phyloP scores from a whole-genome alignment of 2,888 invertebrate species.

The Apamea monoglypha region DNA sequence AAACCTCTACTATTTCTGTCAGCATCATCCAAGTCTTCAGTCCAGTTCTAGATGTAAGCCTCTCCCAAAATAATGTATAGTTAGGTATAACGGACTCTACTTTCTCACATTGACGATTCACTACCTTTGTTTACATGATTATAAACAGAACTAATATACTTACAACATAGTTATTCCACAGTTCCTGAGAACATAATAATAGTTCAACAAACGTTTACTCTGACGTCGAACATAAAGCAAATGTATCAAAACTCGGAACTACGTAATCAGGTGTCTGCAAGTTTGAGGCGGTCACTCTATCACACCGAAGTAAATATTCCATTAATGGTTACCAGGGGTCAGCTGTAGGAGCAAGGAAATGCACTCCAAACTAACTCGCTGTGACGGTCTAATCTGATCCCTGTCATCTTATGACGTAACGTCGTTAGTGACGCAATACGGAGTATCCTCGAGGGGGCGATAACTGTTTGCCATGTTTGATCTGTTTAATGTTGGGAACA shows the following conservation, averaged over 20 bases:
- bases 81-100: too few species aligned
- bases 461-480: slow-evolving; percentile 69
- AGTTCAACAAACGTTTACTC: slow-evolving; percentile 6
- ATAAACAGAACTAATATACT: not conserved
- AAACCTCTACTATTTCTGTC: not conserved
- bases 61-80: not conserved
- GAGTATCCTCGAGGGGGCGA: slow-evolving; percentile 67
- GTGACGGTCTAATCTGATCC: slow-evolving; percentile 70
- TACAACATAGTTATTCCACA: not conserved
- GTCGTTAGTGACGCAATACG: slow-evolving; percentile 69
- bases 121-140: not conserved
- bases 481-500: slow-evolving; percentile 63
- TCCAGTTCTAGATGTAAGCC: not conserved
- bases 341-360: slow-evolving; percentile 73
- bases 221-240: slow-evolving; percentile 27
- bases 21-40: not conserved
- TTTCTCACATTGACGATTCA: not conserved
- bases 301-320: slow-evolving; percentile 72
- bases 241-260: slow-evolving; percentile 39
- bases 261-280: slow-evolving; percentile 43
- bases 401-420: slow-evolving; percentile 72
- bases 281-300: slow-evolving; percentile 55
- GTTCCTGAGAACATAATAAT: slow-evolving; percentile 12
- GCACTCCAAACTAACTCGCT: slow-evolving; percentile 74
- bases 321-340: slow-evolving; percentile 66